Percentiles rank a stretch among this genome's conserved stretches.
Conservation (phyloP, 2,888 invertebrate genomes). For the Apotomis capreana region DNA sequence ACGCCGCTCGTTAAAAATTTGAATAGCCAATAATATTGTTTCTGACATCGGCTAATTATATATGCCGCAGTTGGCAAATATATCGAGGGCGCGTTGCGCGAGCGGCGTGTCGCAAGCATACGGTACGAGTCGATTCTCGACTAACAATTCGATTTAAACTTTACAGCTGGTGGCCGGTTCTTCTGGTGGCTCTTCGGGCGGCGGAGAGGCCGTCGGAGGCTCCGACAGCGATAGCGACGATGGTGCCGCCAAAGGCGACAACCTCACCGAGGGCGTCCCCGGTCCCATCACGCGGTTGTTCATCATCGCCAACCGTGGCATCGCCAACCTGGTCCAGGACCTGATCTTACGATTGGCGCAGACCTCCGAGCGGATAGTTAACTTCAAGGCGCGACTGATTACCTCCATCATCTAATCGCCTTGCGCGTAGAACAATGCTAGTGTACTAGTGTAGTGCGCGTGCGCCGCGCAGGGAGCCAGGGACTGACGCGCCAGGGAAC, state of each 20-base stretch:
- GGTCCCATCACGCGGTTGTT: slow-evolving; percentile 94
- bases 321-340: slow-evolving; percentile 94
- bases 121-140: background rate
- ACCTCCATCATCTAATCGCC: slow-evolving; percentile 92
- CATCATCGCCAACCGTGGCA: slow-evolving; percentile 93
- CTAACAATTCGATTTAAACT: slow-evolving; percentile 24
- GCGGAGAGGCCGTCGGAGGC: slow-evolving; percentile 72
- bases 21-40: slow-evolving; percentile 31
- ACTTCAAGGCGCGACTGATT: slow-evolving; percentile 96
- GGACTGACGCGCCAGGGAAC: slow-evolving; percentile 38
- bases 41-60: slow-evolving; percentile 35
- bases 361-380: slow-evolving; percentile 95
- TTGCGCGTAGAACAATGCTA: slow-evolving; percentile 63
- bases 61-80: slow-evolving; percentile 22
- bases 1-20: slow-evolving; percentile 31
- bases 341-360: slow-evolving; percentile 94
- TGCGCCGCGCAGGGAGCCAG: slow-evolving; percentile 43
- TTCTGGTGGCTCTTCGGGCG: slow-evolving; percentile 84
- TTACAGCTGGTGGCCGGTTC: slow-evolving; percentile 91
- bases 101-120: slow-evolving; percentile 22
- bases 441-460: slow-evolving; percentile 46
- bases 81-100: slow-evolving; percentile 30
- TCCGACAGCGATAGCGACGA: slow-evolving; percentile 68
- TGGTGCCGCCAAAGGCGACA: slow-evolving; percentile 85
- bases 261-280: slow-evolving; percentile 91